Evolutionary conservation across 1,140 invertebrate species (phyloP).

Genomic region (Zaprionus lachaisei): DNA sequence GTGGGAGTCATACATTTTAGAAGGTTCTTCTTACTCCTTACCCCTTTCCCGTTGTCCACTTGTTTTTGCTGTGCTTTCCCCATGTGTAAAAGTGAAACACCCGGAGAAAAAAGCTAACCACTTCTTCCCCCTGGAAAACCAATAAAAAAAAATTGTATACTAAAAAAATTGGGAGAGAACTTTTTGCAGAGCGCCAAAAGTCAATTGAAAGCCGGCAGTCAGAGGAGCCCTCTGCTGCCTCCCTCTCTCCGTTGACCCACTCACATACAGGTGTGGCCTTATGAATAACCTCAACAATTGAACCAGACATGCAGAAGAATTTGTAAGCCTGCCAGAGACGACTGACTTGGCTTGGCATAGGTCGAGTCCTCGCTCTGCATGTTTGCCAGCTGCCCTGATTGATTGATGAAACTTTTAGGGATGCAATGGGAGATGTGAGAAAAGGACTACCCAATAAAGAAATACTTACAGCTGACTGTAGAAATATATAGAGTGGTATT

Average conservation of each 20-base stretch:
- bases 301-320: slow-evolving; percentile 56
- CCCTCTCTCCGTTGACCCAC: background rate
- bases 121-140: slow-evolving; percentile 1
- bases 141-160: slow-evolving; percentile 27
- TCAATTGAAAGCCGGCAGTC: slow-evolving; percentile 52
- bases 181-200: slow-evolving; percentile 49
- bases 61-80: slow-evolving; percentile 23
- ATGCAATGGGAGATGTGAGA: background rate
- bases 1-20: slow-evolving; percentile 75
- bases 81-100: slow-evolving; percentile 10
- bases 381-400: slow-evolving; percentile 47
- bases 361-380: slow-evolving; percentile 6
- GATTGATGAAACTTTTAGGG: slow-evolving; percentile 53
- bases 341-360: slow-evolving; percentile 11
- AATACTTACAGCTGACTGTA: background rate
- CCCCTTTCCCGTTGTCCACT: slow-evolving; percentile 28
- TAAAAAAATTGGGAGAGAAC: background rate
- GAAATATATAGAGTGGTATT: background rate
- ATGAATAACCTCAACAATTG: slow-evolving; percentile 69
- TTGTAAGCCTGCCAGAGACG: slow-evolving; percentile 4
- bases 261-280: slow-evolving; percentile 30
- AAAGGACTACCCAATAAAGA: background rate
- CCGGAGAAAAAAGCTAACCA: background rate
- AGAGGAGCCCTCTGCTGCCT: slow-evolving; percentile 23
- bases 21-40: slow-evolving; percentile 58